These are phyloP conservation scores for Drosophila parvula DNA, from an alignment of 1,140 invertebrate genomes.

Conservation along the genomic window DNA sequence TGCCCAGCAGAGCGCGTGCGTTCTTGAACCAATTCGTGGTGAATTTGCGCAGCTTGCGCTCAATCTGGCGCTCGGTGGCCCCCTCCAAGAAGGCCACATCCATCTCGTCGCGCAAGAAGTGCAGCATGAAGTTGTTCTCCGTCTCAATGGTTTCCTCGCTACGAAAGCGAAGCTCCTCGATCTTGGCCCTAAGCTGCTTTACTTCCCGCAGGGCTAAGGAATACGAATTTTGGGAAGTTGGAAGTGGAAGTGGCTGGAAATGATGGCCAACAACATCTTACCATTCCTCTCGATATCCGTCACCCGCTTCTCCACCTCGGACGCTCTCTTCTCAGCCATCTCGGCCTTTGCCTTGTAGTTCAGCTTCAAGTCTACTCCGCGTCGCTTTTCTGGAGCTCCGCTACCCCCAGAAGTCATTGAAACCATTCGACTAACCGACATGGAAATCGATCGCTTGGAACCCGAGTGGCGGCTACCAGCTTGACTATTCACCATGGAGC, in stretches of 20 bases:
- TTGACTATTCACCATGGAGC: slow-evolving; percentile 2
- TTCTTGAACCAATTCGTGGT: slow-evolving; percentile 79
- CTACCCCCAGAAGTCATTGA: slow-evolving; percentile 4
- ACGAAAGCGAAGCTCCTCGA: slow-evolving; percentile 69
- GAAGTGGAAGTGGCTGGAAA: too few species aligned
- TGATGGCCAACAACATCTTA: not conserved
- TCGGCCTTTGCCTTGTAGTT: slow-evolving; percentile 77
- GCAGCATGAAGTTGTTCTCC: slow-evolving; percentile 73
- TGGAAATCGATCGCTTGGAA: slow-evolving; percentile 62
- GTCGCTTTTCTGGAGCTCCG: slow-evolving; percentile 36
- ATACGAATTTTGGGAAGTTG: not conserved
- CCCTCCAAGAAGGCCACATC: slow-evolving; percentile 61
- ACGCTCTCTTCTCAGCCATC: slow-evolving; percentile 68
- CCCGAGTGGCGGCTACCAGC: slow-evolving; percentile 44
- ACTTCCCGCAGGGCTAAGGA: slow-evolving; percentile 65
- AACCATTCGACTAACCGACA: slow-evolving; percentile 28
- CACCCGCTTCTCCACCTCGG: slow-evolving; percentile 72
- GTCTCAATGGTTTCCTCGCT: slow-evolving; percentile 75
- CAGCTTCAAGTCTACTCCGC: slow-evolving; percentile 52
- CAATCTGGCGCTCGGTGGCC: slow-evolving; percentile 75
- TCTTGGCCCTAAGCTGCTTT: slow-evolving; percentile 72
- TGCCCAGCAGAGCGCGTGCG: slow-evolving; percentile 70
- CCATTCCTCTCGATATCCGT: slow-evolving; percentile 72
- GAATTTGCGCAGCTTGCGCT: slow-evolving; percentile 77
- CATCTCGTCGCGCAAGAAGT: slow-evolving; percentile 70